Percentiles rank a stretch among this genome's conserved stretches.
These are phyloP conservation scores for Anthonomus grandis DNA, from an alignment of 1,140 invertebrate genomes.

Conservation along the genomic window DNA sequence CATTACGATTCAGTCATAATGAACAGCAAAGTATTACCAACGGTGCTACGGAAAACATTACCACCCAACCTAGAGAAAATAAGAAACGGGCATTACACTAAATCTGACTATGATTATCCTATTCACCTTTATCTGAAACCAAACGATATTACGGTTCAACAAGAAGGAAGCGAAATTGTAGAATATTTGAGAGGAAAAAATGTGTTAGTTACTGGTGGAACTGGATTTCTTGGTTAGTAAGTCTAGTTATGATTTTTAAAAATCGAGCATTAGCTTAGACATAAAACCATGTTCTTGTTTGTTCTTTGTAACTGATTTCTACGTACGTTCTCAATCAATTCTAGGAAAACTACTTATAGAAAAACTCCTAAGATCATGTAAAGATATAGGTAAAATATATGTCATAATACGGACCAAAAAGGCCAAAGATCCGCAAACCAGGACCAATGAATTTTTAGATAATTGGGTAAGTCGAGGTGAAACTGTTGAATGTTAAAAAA, in stretches of 20 bases:
- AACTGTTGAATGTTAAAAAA: too few species aligned
- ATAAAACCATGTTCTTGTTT: too few species aligned
- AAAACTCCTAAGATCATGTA: constrained; percentile 76
- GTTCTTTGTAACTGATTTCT: too few species aligned
- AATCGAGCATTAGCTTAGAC: too few species aligned
- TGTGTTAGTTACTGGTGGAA: constrained; percentile 42
- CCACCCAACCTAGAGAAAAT: constrained; percentile 17
- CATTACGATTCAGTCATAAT: too few species aligned
- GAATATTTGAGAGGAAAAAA: constrained; percentile 36
- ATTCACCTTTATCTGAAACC: constrained; percentile 12
- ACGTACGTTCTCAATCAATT: too few species aligned
- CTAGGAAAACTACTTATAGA: constrained; percentile 74
- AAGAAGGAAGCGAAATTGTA: constrained; percentile 31
- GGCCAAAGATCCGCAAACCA: constrained; percentile 60
- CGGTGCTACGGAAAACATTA: constrained; percentile 3
- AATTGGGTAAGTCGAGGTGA: constrained; percentile 60
- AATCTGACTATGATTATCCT: not conserved
- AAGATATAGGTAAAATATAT: constrained; percentile 69
- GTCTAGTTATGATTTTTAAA: too few species aligned
- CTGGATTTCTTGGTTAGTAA: constrained; percentile 49
- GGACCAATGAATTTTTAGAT: constrained; percentile 62
- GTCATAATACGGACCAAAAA: constrained; percentile 76
- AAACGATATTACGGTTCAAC: constrained; percentile 13
- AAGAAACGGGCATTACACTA: not conserved
- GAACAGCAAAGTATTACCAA: too few species aligned